Evolutionary conservation across 2,113 vertebrate species (phyloP).

Genomic region (Paramormyrops kingsleyae): DNA sequence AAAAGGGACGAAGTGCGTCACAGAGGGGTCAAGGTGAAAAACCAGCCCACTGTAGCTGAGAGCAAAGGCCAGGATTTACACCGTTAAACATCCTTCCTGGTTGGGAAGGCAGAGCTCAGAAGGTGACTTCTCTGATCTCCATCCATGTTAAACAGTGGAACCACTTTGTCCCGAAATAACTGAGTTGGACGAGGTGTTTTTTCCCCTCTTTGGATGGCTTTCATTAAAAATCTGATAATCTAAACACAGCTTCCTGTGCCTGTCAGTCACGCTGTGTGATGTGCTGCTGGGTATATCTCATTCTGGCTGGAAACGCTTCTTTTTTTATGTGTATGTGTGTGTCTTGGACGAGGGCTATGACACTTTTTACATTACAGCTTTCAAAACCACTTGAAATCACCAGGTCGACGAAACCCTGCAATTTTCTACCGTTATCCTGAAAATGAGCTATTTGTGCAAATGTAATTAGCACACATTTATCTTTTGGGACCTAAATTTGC

Average conservation of each 20-base stretch:
- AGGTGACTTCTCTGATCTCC: neutral
- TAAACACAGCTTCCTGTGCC: constrained; percentile 7
- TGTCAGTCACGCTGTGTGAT: neutral
- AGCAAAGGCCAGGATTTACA: neutral
- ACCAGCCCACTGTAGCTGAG: neutral
- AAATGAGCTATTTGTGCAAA: neutral
- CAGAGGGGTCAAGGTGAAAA: neutral
- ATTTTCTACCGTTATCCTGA: neutral
- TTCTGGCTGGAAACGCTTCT: neutral
- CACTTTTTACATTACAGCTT: neutral
- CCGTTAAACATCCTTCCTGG: neutral
- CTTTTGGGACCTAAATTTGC: neutral
- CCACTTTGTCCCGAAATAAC: neutral
- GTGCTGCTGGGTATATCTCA: neutral
- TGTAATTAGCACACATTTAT: neutral
- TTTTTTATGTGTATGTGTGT: neutral
- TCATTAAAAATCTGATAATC: constrained; percentile 9
- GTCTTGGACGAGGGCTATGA: neutral
- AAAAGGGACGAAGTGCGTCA: neutral
- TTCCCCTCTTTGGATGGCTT: neutral
- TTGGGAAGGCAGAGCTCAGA: neutral
- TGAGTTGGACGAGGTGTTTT: neutral
- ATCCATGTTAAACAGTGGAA: neutral
- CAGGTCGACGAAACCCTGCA: constrained; percentile 4
- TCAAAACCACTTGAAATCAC: neutral